These are phyloP conservation scores for Numenius arquata DNA, from an alignment of 2,113 vertebrate genomes.

Conservation along the genomic window DNA sequence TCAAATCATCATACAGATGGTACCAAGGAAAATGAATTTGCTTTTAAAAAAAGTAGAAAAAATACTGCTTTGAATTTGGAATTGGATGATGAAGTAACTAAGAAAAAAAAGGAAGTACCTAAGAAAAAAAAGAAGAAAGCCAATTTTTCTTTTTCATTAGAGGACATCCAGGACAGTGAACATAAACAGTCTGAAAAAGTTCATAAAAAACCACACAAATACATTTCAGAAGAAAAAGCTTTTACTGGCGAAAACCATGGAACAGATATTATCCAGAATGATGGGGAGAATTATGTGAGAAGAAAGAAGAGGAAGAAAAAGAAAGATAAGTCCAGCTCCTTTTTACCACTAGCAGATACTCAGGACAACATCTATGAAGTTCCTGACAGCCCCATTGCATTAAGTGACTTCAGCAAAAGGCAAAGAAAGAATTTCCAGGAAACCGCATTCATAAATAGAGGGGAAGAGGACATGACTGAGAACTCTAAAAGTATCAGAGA, in stretches of 20 bases:
- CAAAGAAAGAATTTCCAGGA: not conserved
- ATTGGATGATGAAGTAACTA: not conserved
- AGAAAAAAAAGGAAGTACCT: slow-evolving; percentile 16
- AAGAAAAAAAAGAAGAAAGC: slow-evolving; percentile 44
- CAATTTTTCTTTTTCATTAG: not conserved
- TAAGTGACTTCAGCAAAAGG: not conserved
- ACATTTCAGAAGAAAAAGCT: not conserved
- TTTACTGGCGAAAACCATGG: not conserved
- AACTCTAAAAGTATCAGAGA: not conserved
- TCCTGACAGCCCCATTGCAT: not conserved
- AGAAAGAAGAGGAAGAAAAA: slow-evolving; percentile 20
- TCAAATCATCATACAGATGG: not conserved
- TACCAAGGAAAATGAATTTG: not conserved
- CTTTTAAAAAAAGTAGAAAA: not conserved
- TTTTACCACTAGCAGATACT: not conserved
- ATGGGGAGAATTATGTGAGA: not conserved
- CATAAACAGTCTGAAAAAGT: not conserved
- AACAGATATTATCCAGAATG: not conserved
- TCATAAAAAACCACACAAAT: not conserved
- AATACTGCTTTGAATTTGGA: not conserved
- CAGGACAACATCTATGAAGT: not conserved
- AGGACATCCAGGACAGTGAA: not conserved
- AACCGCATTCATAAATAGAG: not conserved
- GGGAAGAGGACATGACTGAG: not conserved
- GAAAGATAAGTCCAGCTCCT: not conserved